A percentile compares a stretch with the other conserved stretches of the same genome.
These are phyloP conservation scores for Tetragnatha montana DNA, from an alignment of 2,888 invertebrate species.

Conservation along the genomic window DNA sequence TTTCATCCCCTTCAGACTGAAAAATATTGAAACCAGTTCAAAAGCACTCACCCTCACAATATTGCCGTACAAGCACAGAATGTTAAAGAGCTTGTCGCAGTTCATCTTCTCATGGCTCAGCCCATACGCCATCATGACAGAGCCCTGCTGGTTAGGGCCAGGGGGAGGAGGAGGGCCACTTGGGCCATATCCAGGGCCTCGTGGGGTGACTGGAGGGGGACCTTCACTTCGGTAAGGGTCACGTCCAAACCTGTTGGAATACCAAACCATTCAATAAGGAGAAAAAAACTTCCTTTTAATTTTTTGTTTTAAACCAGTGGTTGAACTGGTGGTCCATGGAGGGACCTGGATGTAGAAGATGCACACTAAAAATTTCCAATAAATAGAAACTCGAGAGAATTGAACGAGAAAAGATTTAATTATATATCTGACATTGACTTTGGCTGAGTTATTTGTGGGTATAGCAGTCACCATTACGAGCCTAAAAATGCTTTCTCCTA, in stretches of 20 bases:
- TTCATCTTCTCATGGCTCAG: conserved; percentile 94
- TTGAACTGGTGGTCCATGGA: too few species aligned
- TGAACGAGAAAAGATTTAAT: too few species aligned
- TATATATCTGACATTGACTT: too few species aligned
- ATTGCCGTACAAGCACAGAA: conserved; percentile 99
- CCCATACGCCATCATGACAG: conserved; percentile 99
- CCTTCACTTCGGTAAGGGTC: conserved; percentile 71
- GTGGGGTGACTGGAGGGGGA: conserved; percentile 64
- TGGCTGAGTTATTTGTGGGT: too few species aligned
- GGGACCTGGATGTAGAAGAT: too few species aligned
- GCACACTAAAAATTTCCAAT: too few species aligned
- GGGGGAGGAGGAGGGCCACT: conserved; percentile 65
- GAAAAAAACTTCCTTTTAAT: too few species aligned
- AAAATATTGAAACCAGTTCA: not conserved
- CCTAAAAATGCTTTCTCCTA: too few species aligned
- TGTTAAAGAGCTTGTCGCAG: conserved; percentile 96
- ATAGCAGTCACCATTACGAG: too few species aligned
- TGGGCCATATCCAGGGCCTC: conserved; percentile 69
- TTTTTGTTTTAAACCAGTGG: too few species aligned
- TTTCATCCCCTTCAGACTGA: too few species aligned
- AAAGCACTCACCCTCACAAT: conserved; percentile 88
- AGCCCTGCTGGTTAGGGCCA: conserved; percentile 82
- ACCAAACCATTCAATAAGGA: not conserved
- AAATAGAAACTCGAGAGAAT: too few species aligned
- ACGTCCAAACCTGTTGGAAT: conserved; percentile 53